These are phyloP conservation scores for Carettochelys insculpta DNA, from an alignment of 2,113 vertebrate genomes.

Conservation along the genomic window DNA sequence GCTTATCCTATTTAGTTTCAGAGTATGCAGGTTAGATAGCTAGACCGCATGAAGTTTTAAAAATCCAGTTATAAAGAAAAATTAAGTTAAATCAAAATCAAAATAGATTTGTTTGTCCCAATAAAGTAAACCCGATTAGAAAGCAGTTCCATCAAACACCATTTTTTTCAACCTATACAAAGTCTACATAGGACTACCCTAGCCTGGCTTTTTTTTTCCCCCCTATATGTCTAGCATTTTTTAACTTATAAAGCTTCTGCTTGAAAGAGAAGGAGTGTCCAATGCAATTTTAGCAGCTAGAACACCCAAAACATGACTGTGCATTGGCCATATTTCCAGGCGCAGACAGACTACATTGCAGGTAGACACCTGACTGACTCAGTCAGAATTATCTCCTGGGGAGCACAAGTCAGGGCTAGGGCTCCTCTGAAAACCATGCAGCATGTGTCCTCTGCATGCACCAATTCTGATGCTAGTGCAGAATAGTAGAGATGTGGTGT, in stretches of 20 bases:
- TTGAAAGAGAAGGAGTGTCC: background rate
- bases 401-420: accelerated
- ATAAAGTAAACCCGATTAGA: background rate
- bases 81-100: background rate
- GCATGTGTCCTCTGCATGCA: background rate
- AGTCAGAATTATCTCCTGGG: background rate
- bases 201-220: background rate
- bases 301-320: background rate
- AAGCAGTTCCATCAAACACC: background rate
- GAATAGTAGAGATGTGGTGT: background rate
- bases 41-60: accelerated
- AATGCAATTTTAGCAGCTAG: background rate
- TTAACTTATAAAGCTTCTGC: background rate
- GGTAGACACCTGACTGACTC: accelerated
- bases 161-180: background rate
- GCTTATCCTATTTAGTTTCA: background rate
- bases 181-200: background rate
- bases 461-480: accelerated
- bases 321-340: background rate
- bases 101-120: background rate
- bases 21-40: background rate
- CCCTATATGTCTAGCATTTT: background rate
- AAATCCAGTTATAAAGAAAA: background rate
- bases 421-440: accelerated
- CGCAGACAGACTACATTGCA: accelerated